Percentiles rank a stretch among this genome's conserved stretches.
Evolutionary conservation across 2,797 vertebrate species (phyloP).

Genomic region (Thalassophryne amazonica): DNA sequence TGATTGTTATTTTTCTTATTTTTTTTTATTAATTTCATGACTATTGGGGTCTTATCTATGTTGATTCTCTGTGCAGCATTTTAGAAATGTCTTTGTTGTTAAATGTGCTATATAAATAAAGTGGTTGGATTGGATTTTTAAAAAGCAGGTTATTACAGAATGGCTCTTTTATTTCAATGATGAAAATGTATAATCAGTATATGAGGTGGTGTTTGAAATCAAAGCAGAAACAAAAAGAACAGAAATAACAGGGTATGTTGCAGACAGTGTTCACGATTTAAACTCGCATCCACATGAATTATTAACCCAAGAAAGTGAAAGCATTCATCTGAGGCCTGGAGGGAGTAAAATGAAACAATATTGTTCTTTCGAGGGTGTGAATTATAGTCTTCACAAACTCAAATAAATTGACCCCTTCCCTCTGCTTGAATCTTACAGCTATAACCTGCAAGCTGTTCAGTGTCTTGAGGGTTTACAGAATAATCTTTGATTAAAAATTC

Average conservation of each 20-base stretch:
- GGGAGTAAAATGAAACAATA: slow-evolving; percentile 65
- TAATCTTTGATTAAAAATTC: slow-evolving; percentile 68
- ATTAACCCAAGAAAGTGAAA: slow-evolving; percentile 70
- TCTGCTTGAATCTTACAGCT: slow-evolving; percentile 38
- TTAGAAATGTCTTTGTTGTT: no score
- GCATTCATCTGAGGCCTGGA: slow-evolving; percentile 61
- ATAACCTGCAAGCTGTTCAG: slow-evolving; percentile 39
- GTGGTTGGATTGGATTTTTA: no score
- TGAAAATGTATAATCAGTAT: slow-evolving; percentile 13
- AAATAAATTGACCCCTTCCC: slow-evolving; percentile 43
- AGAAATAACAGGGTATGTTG: slow-evolving; percentile 49
- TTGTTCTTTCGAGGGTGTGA: slow-evolving; percentile 47
- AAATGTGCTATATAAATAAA: no score
- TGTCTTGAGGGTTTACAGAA: slow-evolving; percentile 44
- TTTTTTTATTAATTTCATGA: no score
- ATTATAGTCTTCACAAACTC: slow-evolving; percentile 45
- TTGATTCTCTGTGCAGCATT: no score
- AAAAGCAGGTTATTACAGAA: neutral
- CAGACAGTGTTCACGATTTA: slow-evolving; percentile 62
- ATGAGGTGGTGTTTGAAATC: slow-evolving; percentile 16
- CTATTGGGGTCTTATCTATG: no score
- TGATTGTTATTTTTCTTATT: no score
- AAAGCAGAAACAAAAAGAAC: slow-evolving; percentile 27
- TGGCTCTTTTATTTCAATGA: slow-evolving; percentile 21
- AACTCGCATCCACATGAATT: slow-evolving; percentile 73